Evolutionary conservation across 2,888 invertebrate species (phyloP).

Genomic region (Andrena hattorfiana): DNA sequence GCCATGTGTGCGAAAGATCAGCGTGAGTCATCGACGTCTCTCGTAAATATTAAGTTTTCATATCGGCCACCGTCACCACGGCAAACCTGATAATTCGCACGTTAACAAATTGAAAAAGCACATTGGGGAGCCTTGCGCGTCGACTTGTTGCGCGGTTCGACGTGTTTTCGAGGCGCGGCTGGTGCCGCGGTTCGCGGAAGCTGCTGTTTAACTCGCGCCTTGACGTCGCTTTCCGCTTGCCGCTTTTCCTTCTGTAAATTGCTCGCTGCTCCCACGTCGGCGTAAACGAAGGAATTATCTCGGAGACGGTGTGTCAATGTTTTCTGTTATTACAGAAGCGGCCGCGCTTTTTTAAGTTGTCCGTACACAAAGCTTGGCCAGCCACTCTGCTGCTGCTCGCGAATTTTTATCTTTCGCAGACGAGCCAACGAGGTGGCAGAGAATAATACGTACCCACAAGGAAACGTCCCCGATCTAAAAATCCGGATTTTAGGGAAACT

Average conservation of each 20-base stretch:
- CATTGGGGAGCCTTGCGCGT: neutral
- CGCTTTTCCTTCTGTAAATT: constrained; percentile 4
- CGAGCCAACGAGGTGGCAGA: neutral
- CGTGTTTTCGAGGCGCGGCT: constrained; percentile 24
- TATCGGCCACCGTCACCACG: constrained; percentile 15
- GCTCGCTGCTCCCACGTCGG: neutral
- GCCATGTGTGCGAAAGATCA: constrained; percentile 1
- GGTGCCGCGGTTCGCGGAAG: constrained; percentile 16
- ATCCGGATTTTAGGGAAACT: too few species aligned
- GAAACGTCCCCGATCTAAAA: too few species aligned
- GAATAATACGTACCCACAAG: neutral
- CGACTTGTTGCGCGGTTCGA: neutral
- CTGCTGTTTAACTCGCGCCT: neutral
- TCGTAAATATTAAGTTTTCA: constrained; percentile 25
- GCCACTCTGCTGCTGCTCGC: neutral
- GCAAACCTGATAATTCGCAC: constrained; percentile 29
- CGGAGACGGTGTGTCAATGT: constrained; percentile 49
- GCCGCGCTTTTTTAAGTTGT: constrained; percentile 24
- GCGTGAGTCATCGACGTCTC: constrained; percentile 24
- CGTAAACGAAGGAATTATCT: constrained; percentile 39
- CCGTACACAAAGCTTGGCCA: constrained; percentile 15
- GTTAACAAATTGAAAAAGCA: neutral
- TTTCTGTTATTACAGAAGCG: constrained; percentile 44
- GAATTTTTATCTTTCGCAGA: constrained; percentile 8
- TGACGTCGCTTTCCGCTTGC: neutral